phyloP scores from a whole-genome alignment of 2,888 invertebrate species.

The Chalcosyrphus nemorum region DNA sequence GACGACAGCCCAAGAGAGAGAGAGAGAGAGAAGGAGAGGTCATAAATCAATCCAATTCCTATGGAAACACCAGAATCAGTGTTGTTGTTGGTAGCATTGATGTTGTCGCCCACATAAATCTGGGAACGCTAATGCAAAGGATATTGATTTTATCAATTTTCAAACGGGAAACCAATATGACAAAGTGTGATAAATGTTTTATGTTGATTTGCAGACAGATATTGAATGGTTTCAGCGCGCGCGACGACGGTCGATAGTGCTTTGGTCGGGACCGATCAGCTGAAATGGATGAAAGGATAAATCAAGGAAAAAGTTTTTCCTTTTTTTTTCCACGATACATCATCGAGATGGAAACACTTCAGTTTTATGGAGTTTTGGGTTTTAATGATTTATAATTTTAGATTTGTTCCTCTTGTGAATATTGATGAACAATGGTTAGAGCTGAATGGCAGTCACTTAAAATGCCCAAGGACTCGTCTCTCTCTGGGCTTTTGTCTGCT shows the following conservation, averaged over 20 bases:
- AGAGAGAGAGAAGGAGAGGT: no score
- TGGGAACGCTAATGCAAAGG: conserved; percentile 62
- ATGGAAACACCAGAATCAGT: conserved; percentile 40
- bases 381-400: conserved; percentile 45
- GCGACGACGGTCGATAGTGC: not conserved
- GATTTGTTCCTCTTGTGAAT: conserved; percentile 3
- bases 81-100: conserved; percentile 39
- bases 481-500: not conserved
- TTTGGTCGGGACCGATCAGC: conserved; percentile 40
- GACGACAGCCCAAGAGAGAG: no score
- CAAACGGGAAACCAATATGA: conserved; percentile 71
- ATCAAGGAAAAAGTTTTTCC: conserved; percentile 41
- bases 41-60: conserved; percentile 62
- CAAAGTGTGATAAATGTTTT: conserved; percentile 73
- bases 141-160: conserved; percentile 73
- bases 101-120: conserved; percentile 62
- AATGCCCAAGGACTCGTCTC: not conserved
- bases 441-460: not conserved
- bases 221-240: conserved; percentile 31
- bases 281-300: conserved; percentile 49
- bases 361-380: conserved; percentile 26
- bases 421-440: conserved; percentile 1
- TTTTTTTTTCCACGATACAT: conserved; percentile 38
- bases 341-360: conserved; percentile 43
- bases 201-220: conserved; percentile 69